Percentiles rank a stretch among this genome's conserved stretches.
These are phyloP conservation scores for Sternarchorhynchus goeldii DNA, from an alignment of 2,797 vertebrate species.

Conservation along the genomic window DNA sequence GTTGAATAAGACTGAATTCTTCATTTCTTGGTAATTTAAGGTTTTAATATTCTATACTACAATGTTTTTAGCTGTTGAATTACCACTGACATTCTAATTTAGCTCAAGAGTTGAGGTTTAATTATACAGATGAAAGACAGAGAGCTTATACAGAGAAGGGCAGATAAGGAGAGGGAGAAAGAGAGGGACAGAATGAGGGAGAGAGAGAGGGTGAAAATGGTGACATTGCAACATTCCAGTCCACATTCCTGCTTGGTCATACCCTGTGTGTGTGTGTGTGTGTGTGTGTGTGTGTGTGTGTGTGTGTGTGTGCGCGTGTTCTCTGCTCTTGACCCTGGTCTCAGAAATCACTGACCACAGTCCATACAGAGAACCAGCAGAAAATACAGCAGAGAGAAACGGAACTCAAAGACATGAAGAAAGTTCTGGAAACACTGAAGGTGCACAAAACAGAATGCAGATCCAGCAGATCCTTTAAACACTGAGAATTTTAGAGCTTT, in stretches of 20 bases:
- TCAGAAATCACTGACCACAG: conserved; percentile 68
- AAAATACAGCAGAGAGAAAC: conserved; percentile 72
- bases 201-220: neutral
- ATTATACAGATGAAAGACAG: too few species aligned
- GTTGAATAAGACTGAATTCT: neutral
- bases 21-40: too few species aligned
- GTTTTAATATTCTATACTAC: too few species aligned
- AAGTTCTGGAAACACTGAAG: conserved; percentile 73
- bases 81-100: too few species aligned
- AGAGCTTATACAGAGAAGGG: too few species aligned
- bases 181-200: neutral
- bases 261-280: neutral
- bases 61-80: too few species aligned
- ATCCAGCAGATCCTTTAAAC: neutral
- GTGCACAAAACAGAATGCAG: conserved; percentile 34
- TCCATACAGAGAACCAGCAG: conserved; percentile 70
- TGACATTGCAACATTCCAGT: conserved; percentile 58
- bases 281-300: conserved; percentile 12
- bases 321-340: neutral
- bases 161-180: neutral
- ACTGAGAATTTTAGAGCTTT: neutral
- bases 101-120: too few species aligned
- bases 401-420: conserved; percentile 78
- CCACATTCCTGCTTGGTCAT: conserved; percentile 65
- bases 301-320: conserved; percentile 23